Evolutionary conservation across 2,888 invertebrate species (phyloP).

Genomic region (Acrobasis consociella): DNA sequence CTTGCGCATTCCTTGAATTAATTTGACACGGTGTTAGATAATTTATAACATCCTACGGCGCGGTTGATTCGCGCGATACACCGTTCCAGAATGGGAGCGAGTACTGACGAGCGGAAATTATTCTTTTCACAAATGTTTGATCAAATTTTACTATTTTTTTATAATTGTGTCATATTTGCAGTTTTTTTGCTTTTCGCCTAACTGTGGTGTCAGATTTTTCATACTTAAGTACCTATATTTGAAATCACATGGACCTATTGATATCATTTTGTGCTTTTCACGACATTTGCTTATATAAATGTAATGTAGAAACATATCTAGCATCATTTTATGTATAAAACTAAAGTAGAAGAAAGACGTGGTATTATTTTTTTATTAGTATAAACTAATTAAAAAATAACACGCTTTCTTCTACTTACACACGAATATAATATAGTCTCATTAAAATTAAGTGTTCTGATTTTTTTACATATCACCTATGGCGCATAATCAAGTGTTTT

Average conservation of each 20-base stretch:
- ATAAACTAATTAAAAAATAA: too few species aligned
- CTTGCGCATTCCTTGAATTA: slow-evolving; percentile 76
- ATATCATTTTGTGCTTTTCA: too few species aligned
- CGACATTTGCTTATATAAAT: too few species aligned
- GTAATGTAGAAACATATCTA: too few species aligned
- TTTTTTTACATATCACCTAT: slow-evolving; percentile 17
- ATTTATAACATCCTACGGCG: slow-evolving; percentile 80
- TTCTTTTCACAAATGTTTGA: slow-evolving; percentile 5
- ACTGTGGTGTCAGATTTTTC: too few species aligned
- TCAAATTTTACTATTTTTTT: slow-evolving; percentile 7
- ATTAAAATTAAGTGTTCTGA: slow-evolving; percentile 12
- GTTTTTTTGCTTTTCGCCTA: too few species aligned
- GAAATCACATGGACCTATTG: too few species aligned
- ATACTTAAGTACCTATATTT: too few species aligned
- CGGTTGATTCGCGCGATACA: slow-evolving; percentile 50
- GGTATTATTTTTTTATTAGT: too few species aligned
- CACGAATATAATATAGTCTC: slow-evolving; percentile 12
- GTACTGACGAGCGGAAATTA: slow-evolving; percentile 24
- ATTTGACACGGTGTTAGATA: slow-evolving; percentile 81
- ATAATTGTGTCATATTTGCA: background rate
- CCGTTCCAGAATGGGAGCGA: slow-evolving; percentile 28
- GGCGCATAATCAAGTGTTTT: background rate
- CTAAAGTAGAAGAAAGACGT: too few species aligned
- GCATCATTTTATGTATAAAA: too few species aligned
- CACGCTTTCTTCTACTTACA: too few species aligned